Conservation (phyloP, 30 jellyfish, hydroid and myxozoan species). For the Aurelia aurita complex sp. Pacific region DNA sequence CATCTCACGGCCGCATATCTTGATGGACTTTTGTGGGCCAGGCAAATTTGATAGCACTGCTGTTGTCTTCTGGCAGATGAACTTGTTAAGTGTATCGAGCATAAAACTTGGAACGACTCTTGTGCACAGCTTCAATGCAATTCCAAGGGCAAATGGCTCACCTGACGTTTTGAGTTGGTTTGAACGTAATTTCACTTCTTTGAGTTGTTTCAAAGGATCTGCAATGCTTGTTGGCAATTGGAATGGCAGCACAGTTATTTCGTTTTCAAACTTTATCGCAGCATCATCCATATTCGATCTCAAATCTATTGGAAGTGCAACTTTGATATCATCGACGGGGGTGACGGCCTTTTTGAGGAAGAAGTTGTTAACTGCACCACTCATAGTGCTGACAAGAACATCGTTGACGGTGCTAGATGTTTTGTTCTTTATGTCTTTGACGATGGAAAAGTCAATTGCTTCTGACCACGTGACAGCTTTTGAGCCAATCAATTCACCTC, state of each 20-base stretch:
- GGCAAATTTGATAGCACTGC: slow-evolving; percentile 75
- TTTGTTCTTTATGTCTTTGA: slow-evolving; percentile 67
- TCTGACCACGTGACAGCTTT: slow-evolving; percentile 83
- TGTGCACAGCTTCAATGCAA: slow-evolving; percentile 52
- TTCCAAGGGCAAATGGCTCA: slow-evolving; percentile 68
- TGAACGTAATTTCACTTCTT: slow-evolving; percentile 55
- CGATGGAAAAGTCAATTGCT: slow-evolving; percentile 50
- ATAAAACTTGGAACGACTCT: slow-evolving; percentile 58
- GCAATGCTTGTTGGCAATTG: slow-evolving; percentile 43
- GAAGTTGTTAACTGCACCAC: slow-evolving; percentile 50
- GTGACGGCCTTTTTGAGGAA: slow-evolving; percentile 19
- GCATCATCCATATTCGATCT: slow-evolving; percentile 57
- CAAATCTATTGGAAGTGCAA: slow-evolving; percentile 71
- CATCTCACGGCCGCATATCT: slow-evolving; percentile 54
- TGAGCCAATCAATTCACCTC: slow-evolving; percentile 53
- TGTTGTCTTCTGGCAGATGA: slow-evolving; percentile 78
- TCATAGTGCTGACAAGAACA: slow-evolving; percentile 60
- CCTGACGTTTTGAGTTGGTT: slow-evolving; percentile 72
- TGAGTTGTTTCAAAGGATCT: slow-evolving; percentile 29
- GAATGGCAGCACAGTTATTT: slow-evolving; percentile 59
- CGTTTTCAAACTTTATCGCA: slow-evolving; percentile 70
- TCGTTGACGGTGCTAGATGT: slow-evolving; percentile 74
- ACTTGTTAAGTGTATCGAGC: slow-evolving; percentile 36
- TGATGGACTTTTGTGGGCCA: slow-evolving; percentile 75
- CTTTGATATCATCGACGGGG: slow-evolving; percentile 39